Conservation (phyloP, 2,888 invertebrate species). For the Drosophila prostipennis region DNA sequence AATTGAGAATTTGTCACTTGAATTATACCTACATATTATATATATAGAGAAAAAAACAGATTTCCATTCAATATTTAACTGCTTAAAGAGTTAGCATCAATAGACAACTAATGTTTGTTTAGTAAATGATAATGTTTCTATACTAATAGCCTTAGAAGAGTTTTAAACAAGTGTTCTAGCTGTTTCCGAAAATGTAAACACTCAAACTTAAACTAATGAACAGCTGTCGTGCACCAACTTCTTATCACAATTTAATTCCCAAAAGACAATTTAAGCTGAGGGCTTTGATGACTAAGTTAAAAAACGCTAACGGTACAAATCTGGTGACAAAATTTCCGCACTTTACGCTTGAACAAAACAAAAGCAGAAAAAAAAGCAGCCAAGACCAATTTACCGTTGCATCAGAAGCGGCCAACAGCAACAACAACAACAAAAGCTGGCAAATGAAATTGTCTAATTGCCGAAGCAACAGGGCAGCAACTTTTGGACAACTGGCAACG, state of each 20-base stretch:
- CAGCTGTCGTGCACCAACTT: background rate
- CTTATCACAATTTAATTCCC: background rate
- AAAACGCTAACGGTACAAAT: constrained; percentile 30
- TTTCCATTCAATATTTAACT: no score
- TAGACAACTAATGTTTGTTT: background rate
- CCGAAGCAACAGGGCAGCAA: constrained; percentile 31
- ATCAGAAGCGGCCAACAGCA: constrained; percentile 24
- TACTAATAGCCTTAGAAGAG: no score
- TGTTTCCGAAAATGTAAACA: background rate
- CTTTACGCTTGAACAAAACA: constrained; percentile 8
- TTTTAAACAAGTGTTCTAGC: background rate
- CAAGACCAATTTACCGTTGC: constrained; percentile 47
- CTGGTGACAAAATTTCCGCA: constrained; percentile 27
- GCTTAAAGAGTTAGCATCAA: no score
- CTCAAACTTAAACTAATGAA: background rate
- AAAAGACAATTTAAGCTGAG: background rate
- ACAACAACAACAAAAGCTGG: constrained; percentile 8
- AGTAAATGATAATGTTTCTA: no score
- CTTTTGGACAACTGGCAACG: constrained; percentile 26
- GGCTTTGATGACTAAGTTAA: constrained; percentile 6
- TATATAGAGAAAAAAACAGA: no score
- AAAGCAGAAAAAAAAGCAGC: constrained; percentile 1
- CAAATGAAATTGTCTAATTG: constrained; percentile 53
- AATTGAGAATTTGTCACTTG: no score
- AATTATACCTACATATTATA: no score